Percentiles rank a stretch among this genome's conserved stretches.
Evolutionary conservation across 1,140 invertebrate genomes (phyloP).

Genomic region (Aphidius ervi): DNA sequence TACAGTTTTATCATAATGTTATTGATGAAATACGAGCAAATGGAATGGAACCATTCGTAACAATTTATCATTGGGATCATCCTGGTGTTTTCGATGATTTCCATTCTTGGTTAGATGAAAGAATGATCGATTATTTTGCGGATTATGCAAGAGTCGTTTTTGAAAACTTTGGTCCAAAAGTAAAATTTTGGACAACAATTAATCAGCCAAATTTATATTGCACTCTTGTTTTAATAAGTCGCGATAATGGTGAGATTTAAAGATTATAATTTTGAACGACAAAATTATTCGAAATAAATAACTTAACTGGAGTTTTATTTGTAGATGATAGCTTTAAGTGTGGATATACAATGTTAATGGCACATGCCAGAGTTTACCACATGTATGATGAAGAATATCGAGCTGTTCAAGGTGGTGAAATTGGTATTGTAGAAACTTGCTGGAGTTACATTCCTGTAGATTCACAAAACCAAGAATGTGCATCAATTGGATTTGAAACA

Average conservation of each 20-base stretch:
- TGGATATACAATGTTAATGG: slow-evolving; percentile 53
- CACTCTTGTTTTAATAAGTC: too few species aligned
- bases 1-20: slow-evolving; percentile 59
- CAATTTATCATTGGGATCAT: slow-evolving; percentile 57
- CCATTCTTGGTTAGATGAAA: slow-evolving; percentile 60
- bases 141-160: slow-evolving; percentile 55
- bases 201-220: slow-evolving; percentile 50
- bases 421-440: slow-evolving; percentile 30
- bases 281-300: too few species aligned
- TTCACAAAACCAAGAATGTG: slow-evolving; percentile 23
- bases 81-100: slow-evolving; percentile 54
- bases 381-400: slow-evolving; percentile 64
- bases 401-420: slow-evolving; percentile 54
- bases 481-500: slow-evolving; percentile 39
- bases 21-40: slow-evolving; percentile 56
- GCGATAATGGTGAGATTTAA: too few species aligned
- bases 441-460: slow-evolving; percentile 24
- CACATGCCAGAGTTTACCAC: slow-evolving; percentile 57
- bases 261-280: too few species aligned
- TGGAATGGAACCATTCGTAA: slow-evolving; percentile 53
- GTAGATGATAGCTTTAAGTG: slow-evolving; percentile 53
- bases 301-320: slow-evolving; percentile 36
- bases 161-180: slow-evolving; percentile 45
- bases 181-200: slow-evolving; percentile 51
- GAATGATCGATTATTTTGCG: slow-evolving; percentile 55